Base-by-base conservation (phyloP, 2,797 vertebrate genomes). In the Xenops minutus region DNA sequence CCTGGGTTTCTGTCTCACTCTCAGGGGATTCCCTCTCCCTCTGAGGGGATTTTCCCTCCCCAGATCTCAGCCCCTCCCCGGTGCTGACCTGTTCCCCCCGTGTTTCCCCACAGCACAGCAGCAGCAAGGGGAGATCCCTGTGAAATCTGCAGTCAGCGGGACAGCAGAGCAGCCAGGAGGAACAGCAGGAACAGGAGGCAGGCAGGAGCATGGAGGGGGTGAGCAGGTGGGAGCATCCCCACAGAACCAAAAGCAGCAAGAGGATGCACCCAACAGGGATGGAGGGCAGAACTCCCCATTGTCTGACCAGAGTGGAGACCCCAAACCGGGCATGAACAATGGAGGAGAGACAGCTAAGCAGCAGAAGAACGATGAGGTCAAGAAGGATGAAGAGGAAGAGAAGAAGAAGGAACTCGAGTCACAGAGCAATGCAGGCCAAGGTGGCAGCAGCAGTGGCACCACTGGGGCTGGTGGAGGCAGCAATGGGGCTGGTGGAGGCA, bases 301-400 rank as follows among this genome's bases (percentile, higher is more conserved):
- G 10, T 4, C 11, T 34, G 23, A 12, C 14, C n/a, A 3, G 8
- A 4, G 1, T 4, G 8, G 1, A 7, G 0, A 8, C 0, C 0
- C 2, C 5, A 0, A 3, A 2, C 4, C 1, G 1, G 4, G 1
- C 4, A 1, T 10, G 2, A 7, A 0, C 2, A 0, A 2, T 0
- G 0, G 1, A 2, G 22, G 4, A 2, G 0, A 0, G 1, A 2
- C 0, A 2, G 2, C 3, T 9, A 32, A 17, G 10, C 2, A 23
- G 1, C 30, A 43, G 46, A 7, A 26, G 4, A 2, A 2, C n/a
- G 23, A 0, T 37, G 27, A 37, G 0, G 13, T 2, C 44, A 2
- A 1, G 8, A 2, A 1, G 0, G 2, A 30, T 1, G 1, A 46
- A 22, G 44, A 46, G 44, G 0, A 51, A 17, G 6, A 63, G 36